These are phyloP conservation scores for Carduelis carduelis DNA, from an alignment of 2,797 vertebrate species.

Conservation along the genomic window DNA sequence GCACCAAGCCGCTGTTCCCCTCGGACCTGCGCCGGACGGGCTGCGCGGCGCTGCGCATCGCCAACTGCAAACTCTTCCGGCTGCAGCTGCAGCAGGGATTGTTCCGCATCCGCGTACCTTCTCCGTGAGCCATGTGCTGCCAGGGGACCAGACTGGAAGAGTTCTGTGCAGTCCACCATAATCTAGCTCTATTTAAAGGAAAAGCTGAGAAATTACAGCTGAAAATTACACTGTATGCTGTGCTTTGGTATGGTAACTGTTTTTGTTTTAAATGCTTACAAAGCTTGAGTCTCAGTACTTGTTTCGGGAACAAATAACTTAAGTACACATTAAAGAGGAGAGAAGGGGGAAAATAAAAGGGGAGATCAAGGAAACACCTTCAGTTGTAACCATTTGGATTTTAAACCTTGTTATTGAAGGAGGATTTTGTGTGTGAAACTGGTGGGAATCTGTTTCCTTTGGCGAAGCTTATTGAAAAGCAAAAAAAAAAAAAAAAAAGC, in stretches of 20 bases:
- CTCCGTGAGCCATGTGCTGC: slow-evolving; percentile 61
- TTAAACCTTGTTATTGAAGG: background rate
- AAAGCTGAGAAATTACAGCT: slow-evolving; percentile 64
- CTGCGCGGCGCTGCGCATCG: slow-evolving; percentile 89
- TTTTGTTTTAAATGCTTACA: slow-evolving; percentile 71
- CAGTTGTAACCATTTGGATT: background rate
- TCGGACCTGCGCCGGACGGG: slow-evolving; percentile 90
- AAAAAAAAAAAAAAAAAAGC: background rate
- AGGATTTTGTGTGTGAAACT: background rate
- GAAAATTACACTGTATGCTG: slow-evolving; percentile 65
- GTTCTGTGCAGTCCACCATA: slow-evolving; percentile 25
- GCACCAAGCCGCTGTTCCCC: slow-evolving; percentile 85
- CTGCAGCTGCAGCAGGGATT: slow-evolving; percentile 93
- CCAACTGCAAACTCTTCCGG: slow-evolving; percentile 96
- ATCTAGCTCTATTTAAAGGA: slow-evolving; percentile 63
- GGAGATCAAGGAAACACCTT: slow-evolving; percentile 33
- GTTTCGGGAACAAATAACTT: slow-evolving; percentile 59
- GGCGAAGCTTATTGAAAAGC: background rate
- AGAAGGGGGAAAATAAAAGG: slow-evolving; percentile 13
- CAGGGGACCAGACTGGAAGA: slow-evolving; percentile 20
- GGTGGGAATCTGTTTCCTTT: slow-evolving; percentile 1
- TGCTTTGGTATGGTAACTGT: slow-evolving; percentile 70
- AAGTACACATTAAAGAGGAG: slow-evolving; percentile 50
- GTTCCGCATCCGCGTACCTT: slow-evolving; percentile 86
- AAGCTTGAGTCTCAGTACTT: slow-evolving; percentile 68